These are phyloP conservation scores for Columba janthina DNA, from an alignment of 2,113 vertebrate genomes.

Conservation along the genomic window DNA sequence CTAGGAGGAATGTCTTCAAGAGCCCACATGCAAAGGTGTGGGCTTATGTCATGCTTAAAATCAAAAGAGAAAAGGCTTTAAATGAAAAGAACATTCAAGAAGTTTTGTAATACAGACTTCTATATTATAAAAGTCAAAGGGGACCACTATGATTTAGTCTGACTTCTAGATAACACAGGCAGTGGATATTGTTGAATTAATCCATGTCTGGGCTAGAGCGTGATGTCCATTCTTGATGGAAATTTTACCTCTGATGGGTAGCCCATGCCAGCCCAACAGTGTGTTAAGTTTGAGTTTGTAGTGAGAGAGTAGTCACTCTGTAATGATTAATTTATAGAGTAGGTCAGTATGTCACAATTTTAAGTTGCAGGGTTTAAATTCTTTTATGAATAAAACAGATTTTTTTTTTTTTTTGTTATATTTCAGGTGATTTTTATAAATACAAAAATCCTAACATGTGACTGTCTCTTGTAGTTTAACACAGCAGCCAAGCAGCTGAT, in stretches of 20 bases:
- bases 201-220: not conserved
- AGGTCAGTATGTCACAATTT: not conserved
- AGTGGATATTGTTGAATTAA: not conserved
- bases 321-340: not conserved
- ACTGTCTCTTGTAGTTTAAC: conserved; percentile 85
- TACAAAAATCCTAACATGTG: not conserved
- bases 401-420: not conserved
- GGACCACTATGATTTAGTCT: not conserved
- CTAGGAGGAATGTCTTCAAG: not conserved
- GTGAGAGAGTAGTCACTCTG: not conserved
- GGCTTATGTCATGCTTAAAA: not conserved
- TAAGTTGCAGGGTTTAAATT: not conserved
- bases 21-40: not conserved
- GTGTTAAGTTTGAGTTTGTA: not conserved
- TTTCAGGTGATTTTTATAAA: not conserved
- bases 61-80: not conserved
- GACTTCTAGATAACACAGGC: not conserved
- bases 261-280: not conserved
- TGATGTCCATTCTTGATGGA: not conserved
- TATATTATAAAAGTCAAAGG: not conserved
- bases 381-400: not conserved
- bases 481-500: conserved; percentile 93
- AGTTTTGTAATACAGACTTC: not conserved
- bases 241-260: not conserved
- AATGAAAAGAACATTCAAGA: not conserved